Evolutionary conservation across 2,113 vertebrate genomes (phyloP), one percentile per base, ranked within the genome.

Genomic region (Grammomys dolichurus): DNA sequence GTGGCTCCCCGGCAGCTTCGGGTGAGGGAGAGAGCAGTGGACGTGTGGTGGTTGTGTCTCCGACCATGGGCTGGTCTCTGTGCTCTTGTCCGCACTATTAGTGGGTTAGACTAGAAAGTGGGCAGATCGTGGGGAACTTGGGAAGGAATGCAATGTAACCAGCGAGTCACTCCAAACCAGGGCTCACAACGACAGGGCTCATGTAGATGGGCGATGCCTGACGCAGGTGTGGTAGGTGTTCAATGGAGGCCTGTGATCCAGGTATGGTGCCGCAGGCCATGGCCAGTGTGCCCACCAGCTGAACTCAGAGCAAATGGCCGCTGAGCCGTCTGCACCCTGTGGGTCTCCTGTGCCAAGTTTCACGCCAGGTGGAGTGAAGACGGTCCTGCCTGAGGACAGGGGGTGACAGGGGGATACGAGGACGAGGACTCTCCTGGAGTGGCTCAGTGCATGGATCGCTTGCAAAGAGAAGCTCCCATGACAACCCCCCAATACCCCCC

Each of bases 251-350:
- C 22, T 56, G 69, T 17, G 36, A 19, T 12, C 58, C 19, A 36
- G 63, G 10, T 1, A 8, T 17, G 1, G 22, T 2, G 24, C 72
- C 43, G 7, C 8, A 7, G 72, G 89, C 17, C 11, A 54, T 9
- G 10, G 65, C 40, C 2, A 5, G 33, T 3, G 13, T 36, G 43
- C 75, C 63, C 26, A 19, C 40, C n/a, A 33, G 5, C 24, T 0
- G 0, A 0, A 2, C 0, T 36, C 7, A 1, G 14, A 46, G 48
- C 20, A 51, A 3, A 5, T 8, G 5, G 24, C 12, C 48, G 11
- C 28, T 12, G 3, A 16, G 65, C 12, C 9, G 10, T 4, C 22
- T 33, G 85, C 0, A 46, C 16, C 3, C 63, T 70, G 31, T 48
- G 85, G 33, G 46, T 36, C 43, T 54, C 19, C 33, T 54, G 48